phyloP scores from a whole-genome alignment of 2,888 invertebrate genomes.

The Cataglyphis rosenhaueri region DNA sequence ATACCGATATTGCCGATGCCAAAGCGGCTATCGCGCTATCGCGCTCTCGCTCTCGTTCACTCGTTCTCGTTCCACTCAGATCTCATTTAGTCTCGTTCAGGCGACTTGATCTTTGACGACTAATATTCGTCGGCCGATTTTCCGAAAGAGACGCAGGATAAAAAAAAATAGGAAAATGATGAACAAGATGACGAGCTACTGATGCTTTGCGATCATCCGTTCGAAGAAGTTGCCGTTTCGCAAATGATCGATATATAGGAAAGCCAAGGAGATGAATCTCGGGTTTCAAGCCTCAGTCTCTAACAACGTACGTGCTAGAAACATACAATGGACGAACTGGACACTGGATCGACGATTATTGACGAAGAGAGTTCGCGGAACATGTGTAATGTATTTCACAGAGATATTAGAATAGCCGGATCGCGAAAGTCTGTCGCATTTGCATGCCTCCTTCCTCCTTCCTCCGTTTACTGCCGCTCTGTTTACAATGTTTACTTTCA shows the following conservation, averaged over 20 bases:
- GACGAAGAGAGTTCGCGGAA: too few relatives aligned
- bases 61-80: background rate
- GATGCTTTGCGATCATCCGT: background rate
- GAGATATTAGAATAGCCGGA: background rate
- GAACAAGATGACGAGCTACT: background rate
- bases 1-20: background rate
- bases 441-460: background rate
- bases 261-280: background rate
- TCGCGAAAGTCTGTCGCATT: background rate
- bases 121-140: background rate
- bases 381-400: too few relatives aligned
- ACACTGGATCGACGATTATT: background rate
- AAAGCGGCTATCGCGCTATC: background rate
- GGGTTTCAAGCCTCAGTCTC: background rate
- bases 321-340: background rate
- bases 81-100: background rate
- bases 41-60: background rate
- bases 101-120: too few relatives aligned
- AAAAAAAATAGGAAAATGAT: background rate
- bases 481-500: conserved; percentile 13
- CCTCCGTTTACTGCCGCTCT: background rate
- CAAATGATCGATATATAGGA: background rate
- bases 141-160: background rate
- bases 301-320: too few relatives aligned
- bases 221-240: conserved; percentile 1